Evolutionary conservation across 2,888 invertebrate genomes (phyloP).

Genomic region (Macrophya alboannulata): DNA sequence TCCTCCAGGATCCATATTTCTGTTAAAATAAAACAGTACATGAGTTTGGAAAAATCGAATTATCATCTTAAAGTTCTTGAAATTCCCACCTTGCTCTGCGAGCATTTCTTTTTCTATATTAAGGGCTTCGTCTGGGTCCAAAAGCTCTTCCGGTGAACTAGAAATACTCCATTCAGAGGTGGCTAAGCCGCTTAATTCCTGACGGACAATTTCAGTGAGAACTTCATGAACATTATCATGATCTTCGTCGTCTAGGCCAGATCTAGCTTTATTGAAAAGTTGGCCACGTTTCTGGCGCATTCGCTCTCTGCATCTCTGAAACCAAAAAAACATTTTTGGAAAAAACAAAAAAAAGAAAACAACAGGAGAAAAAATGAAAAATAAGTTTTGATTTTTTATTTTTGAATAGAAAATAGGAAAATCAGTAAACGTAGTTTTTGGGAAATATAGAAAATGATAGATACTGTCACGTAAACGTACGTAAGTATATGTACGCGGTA

Average conservation of each 20-base stretch:
- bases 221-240: conserved; percentile 65
- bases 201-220: conserved; percentile 71
- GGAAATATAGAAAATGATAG: neutral
- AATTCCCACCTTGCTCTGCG: conserved; percentile 70
- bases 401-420: neutral
- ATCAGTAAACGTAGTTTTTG: neutral
- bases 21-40: conserved; percentile 55
- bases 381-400: no score
- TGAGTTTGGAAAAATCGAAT: conserved; percentile 40
- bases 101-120: conserved; percentile 70
- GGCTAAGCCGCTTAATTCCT: conserved; percentile 71
- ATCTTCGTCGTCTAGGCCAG: conserved; percentile 62
- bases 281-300: conserved; percentile 73
- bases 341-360: neutral
- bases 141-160: conserved; percentile 55
- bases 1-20: conserved; percentile 76
- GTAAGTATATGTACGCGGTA: neutral
- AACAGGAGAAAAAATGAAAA: neutral
- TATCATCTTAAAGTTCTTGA: conserved; percentile 56
- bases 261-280: conserved; percentile 71
- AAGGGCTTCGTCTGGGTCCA: conserved; percentile 70
- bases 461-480: neutral
- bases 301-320: conserved; percentile 72
- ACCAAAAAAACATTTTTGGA: neutral
- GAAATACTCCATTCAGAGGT: conserved; percentile 60